Conservation (phyloP, 1,140 invertebrate genomes). For the Medauroidea extradentata region DNA sequence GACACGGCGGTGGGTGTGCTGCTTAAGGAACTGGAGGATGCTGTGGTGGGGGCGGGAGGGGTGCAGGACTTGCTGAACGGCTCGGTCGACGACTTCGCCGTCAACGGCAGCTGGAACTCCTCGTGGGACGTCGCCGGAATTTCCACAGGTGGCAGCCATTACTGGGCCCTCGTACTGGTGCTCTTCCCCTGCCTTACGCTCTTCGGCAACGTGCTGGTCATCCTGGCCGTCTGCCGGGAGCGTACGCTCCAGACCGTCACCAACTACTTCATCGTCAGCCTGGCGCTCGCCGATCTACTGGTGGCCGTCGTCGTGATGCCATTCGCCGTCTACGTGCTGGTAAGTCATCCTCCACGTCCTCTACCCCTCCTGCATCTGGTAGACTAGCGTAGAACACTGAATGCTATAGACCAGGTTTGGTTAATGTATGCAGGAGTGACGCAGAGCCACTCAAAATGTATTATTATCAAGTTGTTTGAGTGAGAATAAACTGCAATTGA, state of each 20-base stretch:
- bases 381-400: no score
- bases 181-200: slow-evolving; percentile 90
- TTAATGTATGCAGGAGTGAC: no score
- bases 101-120: not conserved
- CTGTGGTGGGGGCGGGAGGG: no score
- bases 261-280: slow-evolving; percentile 97
- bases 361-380: no score
- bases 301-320: slow-evolving; percentile 98
- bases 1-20: no score
- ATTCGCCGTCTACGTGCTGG: slow-evolving; percentile 94
- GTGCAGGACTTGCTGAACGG: no score
- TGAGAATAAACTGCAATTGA: no score
- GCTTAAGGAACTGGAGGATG: no score
- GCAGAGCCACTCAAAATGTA: no score
- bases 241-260: slow-evolving; percentile 89
- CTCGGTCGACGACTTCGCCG: no score
- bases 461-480: no score
- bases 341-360: slow-evolving; percentile 50
- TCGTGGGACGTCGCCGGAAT: not conserved
- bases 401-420: no score
- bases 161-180: slow-evolving; percentile 81
- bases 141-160: slow-evolving; percentile 52
- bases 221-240: slow-evolving; percentile 87
- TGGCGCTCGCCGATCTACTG: slow-evolving; percentile 94
- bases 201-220: slow-evolving; percentile 95